Evolutionary conservation across 2,888 invertebrate species (phyloP), one percentile per base, ranked within the genome.

Genomic region (Deilephila porcellus): DNA sequence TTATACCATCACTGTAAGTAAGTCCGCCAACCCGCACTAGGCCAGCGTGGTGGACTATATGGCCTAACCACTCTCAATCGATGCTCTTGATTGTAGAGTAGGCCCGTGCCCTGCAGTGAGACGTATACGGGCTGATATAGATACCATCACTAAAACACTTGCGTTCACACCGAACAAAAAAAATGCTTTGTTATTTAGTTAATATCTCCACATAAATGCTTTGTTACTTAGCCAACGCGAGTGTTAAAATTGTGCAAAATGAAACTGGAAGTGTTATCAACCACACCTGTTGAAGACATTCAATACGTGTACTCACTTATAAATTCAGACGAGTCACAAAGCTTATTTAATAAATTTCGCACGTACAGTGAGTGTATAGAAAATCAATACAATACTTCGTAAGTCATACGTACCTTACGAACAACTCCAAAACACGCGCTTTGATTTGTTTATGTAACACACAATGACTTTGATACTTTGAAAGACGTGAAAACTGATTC

Each of bases 351-450:
- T 67, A 67, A 67, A 67, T 67, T 67, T 25, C 67, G 67, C 67
- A 67, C 67, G 67, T 67, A 52, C 25, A 67, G 67, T 52, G 67
- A 67, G 25, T 67, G 67, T 67, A 67, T 67, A 67, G 67, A 67
- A 67, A 67, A 67, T 67, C 67, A 67, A 67, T 67, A 67, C 67
- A 67, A 67, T 67, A 52, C 67, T 67, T 67, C 67, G 45, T 52
- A 67, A 67, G 67, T 67, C 67, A 52, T 52, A 37, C 62, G 60
- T 17, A 56, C 56, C 17, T 56, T 56, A 19, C 64, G 45, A 67
- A 25, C 45, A 67, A 67, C 14, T 20, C 25, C 64, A 67, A 67
- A 67, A 67, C 64, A 67, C 20, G 45, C 20, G 64, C 37, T 64
- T 67, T 52, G 67, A 67, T 67, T 52, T 67, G 67, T 17, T 25